phyloP scores from a whole-genome alignment of 1,140 invertebrate genomes.

The Oncopeltus fasciatus region DNA sequence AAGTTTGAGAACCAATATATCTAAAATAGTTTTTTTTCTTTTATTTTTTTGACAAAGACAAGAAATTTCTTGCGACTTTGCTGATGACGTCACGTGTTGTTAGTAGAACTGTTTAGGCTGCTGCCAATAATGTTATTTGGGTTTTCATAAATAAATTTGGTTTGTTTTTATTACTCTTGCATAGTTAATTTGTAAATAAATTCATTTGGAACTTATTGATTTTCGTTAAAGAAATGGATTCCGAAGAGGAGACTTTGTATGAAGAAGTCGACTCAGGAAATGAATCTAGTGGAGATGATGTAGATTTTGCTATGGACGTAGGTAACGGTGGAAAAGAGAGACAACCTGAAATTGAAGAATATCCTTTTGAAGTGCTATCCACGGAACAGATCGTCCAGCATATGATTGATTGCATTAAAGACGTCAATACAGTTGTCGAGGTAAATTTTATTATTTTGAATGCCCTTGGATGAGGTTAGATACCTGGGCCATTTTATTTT shows the following conservation, averaged over 20 bases:
- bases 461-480: conserved; percentile 19
- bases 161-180: too few species aligned
- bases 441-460: conserved; percentile 33
- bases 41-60: not conserved
- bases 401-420: conserved; percentile 93
- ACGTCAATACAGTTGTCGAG: conserved; percentile 79
- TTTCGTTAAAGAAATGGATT: conserved; percentile 58
- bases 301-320: conserved; percentile 81
- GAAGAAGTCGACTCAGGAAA: conserved; percentile 83
- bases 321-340: conserved; percentile 57
- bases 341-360: conserved; percentile 71
- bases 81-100: conserved; percentile 8
- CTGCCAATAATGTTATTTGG: conserved; percentile 5
- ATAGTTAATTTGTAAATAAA: too few species aligned
- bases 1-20: too few species aligned
- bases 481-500: not conserved
- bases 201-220: too few species aligned
- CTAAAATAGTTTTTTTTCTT: not conserved
- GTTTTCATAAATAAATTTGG: too few species aligned
- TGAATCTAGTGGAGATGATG: conserved; percentile 81
- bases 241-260: conserved; percentile 70
- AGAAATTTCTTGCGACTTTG: conserved; percentile 21
- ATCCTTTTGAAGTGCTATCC: conserved; percentile 83
- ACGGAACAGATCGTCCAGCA: conserved; percentile 93
- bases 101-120: conserved; percentile 6